phyloP scores from a whole-genome alignment of 2,888 invertebrate species.

The Oligia strigilis region DNA sequence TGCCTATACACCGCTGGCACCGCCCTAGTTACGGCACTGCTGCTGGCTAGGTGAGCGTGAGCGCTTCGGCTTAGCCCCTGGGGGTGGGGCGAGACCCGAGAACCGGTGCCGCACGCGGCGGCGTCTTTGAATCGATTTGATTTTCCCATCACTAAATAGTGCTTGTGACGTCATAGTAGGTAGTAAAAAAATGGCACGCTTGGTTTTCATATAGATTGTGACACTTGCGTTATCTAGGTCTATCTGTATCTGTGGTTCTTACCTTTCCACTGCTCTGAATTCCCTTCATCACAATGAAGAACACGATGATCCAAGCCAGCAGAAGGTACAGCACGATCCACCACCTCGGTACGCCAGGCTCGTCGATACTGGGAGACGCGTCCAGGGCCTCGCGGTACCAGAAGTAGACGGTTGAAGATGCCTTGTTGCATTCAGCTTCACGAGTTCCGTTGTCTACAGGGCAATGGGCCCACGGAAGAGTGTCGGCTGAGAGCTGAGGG shows the following conservation, averaged over 20 bases:
- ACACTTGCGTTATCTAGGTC: too few species aligned
- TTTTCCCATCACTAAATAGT: too few species aligned
- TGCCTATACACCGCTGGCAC: too few species aligned
- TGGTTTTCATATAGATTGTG: too few species aligned
- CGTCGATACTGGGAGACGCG: conserved; percentile 96
- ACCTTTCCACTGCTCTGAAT: conserved; percentile 99
- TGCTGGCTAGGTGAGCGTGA: too few species aligned
- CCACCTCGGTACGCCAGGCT: conserved; percentile 96
- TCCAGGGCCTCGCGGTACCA: conserved; percentile 98
- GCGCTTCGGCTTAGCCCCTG: too few species aligned
- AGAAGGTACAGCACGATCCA: conserved; percentile 97
- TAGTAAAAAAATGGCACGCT: too few species aligned
- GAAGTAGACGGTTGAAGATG: conserved; percentile 97
- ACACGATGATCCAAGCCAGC: conserved; percentile 97
- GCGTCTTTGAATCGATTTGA: too few species aligned
- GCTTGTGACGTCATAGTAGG: too few species aligned
- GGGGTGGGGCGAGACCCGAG: too few species aligned
- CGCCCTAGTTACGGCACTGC: too few species aligned
- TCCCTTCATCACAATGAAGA: conserved; percentile 98
- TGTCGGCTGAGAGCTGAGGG: conserved; percentile 91
- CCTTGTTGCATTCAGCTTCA: conserved; percentile 94
- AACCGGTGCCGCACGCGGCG: too few species aligned
- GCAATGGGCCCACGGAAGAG: conserved; percentile 96
- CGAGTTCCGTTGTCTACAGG: conserved; percentile 93
- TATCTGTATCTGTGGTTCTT: conserved; percentile 43